Percentiles rank a stretch among this genome's conserved stretches.
phyloP scores from a whole-genome alignment of 2,113 vertebrate genomes.

The Theristicus caerulescens region DNA sequence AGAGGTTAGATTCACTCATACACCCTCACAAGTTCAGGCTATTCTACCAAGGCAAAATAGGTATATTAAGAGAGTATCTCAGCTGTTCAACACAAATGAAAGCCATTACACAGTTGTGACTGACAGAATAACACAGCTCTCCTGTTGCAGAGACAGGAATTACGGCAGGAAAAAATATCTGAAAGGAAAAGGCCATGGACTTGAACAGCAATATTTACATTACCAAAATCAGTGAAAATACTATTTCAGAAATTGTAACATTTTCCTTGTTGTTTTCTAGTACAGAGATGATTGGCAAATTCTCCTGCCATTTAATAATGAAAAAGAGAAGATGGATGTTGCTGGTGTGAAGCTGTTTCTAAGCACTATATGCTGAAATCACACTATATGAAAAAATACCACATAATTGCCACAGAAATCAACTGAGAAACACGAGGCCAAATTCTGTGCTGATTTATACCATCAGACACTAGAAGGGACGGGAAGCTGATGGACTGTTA shows the following conservation, averaged over 20 bases:
- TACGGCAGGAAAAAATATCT: background rate
- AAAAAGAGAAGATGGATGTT: background rate
- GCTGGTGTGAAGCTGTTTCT: background rate
- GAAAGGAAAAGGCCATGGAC: background rate
- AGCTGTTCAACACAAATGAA: background rate
- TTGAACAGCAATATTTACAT: background rate
- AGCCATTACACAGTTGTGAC: background rate
- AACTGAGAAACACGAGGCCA: background rate
- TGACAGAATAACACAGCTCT: background rate
- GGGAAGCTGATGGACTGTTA: background rate
- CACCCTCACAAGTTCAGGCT: background rate
- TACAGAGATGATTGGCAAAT: background rate
- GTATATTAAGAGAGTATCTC: background rate
- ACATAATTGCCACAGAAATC: background rate
- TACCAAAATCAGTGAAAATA: background rate
- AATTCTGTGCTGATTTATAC: background rate
- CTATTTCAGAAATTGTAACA: background rate
- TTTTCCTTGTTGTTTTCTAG: background rate
- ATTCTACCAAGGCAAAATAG: background rate
- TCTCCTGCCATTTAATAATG: background rate
- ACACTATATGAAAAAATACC: background rate
- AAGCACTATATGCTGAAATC: background rate
- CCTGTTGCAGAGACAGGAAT: background rate
- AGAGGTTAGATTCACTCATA: background rate
- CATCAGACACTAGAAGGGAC: background rate